These are phyloP conservation scores for Meloidogyne exigua DNA, from an alignment of 1,140 invertebrate species.

Conservation along the genomic window DNA sequence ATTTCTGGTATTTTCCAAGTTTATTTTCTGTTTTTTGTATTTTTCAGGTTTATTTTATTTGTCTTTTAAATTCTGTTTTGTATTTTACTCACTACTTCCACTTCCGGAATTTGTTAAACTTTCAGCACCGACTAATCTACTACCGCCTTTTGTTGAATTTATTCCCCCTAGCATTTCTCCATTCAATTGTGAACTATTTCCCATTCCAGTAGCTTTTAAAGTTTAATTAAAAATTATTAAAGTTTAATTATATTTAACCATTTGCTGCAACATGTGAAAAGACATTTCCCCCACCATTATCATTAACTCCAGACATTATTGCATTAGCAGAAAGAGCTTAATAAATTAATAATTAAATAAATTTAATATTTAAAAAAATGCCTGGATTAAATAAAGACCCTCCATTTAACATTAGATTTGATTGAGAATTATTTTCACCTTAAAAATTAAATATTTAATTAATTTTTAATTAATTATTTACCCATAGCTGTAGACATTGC, in stretches of 20 bases:
- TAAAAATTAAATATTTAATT: not conserved
- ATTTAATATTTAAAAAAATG: not conserved
- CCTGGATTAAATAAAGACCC: conserved; percentile 4
- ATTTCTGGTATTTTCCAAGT: not conserved
- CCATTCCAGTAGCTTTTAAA: conserved; percentile 11
- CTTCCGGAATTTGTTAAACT: conserved; percentile 15
- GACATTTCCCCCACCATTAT: conserved; percentile 8
- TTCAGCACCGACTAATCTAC: conserved; percentile 15
- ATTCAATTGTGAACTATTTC: not conserved
- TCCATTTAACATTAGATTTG: conserved; percentile 11
- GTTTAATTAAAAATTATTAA: not conserved
- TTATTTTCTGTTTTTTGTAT: not conserved
- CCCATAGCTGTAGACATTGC: conserved; percentile 14
- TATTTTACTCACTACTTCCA: not conserved
- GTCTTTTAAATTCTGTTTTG: not conserved
- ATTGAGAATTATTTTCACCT: conserved; percentile 28
- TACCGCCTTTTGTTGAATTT: conserved; percentile 10
- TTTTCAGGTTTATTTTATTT: not conserved
- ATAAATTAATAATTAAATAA: not conserved
- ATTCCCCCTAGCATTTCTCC: conserved; percentile 10
- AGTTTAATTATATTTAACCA: not conserved
- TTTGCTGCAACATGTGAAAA: not conserved
- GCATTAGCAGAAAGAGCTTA: conserved; percentile 2
- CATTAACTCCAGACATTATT: conserved; percentile 26
- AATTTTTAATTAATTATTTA: not conserved